Conservation (phyloP, 2,888 invertebrate genomes). For the Galeopsomyia nigrocyanea region DNA sequence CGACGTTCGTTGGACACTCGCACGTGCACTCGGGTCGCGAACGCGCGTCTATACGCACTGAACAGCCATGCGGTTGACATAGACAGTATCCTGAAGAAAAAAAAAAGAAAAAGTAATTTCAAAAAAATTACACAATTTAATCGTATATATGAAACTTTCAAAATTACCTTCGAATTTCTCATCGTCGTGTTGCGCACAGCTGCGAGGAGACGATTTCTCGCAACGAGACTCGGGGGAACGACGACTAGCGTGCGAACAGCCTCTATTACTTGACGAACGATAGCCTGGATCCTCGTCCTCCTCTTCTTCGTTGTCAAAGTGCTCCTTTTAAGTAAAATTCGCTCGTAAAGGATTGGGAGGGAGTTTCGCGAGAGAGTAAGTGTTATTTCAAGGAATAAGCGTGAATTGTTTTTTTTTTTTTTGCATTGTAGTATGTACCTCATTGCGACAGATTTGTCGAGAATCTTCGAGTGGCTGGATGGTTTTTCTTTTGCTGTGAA, state of each 20-base stretch:
- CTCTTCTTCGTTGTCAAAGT: not conserved
- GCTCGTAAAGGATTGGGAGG: not conserved
- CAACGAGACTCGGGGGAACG: no score
- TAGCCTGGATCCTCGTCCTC: no score
- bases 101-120: no score
- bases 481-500: conserved; percentile 10
- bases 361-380: not conserved
- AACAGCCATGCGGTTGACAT: conserved; percentile 15
- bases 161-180: not conserved
- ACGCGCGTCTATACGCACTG: conserved; percentile 18
- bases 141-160: no score
- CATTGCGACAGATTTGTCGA: no score
- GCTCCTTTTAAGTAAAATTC: conserved; percentile 1
- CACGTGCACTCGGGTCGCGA: conserved; percentile 3
- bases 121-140: no score
- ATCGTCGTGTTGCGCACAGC: not conserved
- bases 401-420: no score
- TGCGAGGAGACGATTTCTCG: no score
- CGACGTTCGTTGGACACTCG: not conserved
- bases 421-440: no score
- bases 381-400: not conserved
- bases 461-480: not conserved
- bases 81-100: not conserved
- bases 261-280: no score
- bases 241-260: no score